Evolutionary conservation across 1,140 invertebrate species (phyloP).

Genomic region (Drosophila parabipectinata): DNA sequence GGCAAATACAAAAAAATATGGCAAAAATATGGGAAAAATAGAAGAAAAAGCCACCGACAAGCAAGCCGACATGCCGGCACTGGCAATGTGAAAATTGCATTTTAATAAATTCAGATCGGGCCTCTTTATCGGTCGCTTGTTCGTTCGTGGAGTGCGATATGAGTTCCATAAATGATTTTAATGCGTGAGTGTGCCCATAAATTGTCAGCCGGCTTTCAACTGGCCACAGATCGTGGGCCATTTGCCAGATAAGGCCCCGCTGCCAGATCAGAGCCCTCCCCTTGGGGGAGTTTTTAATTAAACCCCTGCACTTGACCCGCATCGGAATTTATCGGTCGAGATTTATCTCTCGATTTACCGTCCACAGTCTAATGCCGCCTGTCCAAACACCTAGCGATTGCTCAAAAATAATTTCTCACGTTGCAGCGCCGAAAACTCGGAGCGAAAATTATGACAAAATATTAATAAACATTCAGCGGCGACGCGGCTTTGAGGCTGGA

Average conservation of each 20-base stretch:
- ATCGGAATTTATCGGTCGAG: conserved; percentile 53
- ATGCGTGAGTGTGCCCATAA: conserved; percentile 77
- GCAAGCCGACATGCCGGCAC: conserved; percentile 8
- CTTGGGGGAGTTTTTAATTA: conserved; percentile 57
- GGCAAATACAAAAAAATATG: conserved; percentile 25
- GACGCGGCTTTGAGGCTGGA: conserved; percentile 1
- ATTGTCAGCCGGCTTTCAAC: conserved; percentile 52
- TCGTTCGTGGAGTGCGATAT: conserved; percentile 49
- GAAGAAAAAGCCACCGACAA: conserved; percentile 26
- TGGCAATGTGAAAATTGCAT: conserved; percentile 77
- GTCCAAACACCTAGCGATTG: conserved; percentile 54
- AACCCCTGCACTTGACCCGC: conserved; percentile 73
- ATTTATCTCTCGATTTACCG: conserved; percentile 54
- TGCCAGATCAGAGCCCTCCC: conserved; percentile 5
- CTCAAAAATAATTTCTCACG: conserved; percentile 75
- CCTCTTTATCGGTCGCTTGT: conserved; percentile 68
- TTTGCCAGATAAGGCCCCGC: conserved; percentile 37
- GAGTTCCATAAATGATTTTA: conserved; percentile 69
- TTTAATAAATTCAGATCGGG: conserved; percentile 77
- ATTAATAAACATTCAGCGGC: conserved; percentile 73
- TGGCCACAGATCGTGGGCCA: conserved; percentile 38
- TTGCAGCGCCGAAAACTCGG: conserved; percentile 43
- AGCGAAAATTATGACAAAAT: conserved; percentile 76
- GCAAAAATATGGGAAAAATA: conserved; percentile 48
- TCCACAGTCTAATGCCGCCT: conserved; percentile 38